phyloP scores from a whole-genome alignment of 2,888 invertebrate genomes.

The Sinotaia quadrata region DNA sequence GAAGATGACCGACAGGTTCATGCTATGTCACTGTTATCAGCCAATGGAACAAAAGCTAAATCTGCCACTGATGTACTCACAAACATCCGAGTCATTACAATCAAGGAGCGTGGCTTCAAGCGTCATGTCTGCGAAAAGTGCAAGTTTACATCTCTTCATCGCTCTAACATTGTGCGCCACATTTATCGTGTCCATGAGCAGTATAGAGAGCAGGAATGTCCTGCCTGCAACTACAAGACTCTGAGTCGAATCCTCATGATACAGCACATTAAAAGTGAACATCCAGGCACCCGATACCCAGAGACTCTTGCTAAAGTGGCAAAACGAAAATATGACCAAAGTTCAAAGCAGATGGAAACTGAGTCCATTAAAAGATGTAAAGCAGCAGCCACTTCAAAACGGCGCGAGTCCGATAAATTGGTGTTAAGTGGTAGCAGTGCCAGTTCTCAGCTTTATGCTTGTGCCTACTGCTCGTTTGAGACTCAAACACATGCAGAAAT shows the following conservation, averaged over 20 bases:
- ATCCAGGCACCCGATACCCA: conserved; percentile 28
- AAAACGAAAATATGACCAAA: conserved; percentile 18
- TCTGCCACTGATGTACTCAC: conserved; percentile 41
- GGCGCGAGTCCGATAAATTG: not conserved
- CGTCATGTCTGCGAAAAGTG: conserved; percentile 43
- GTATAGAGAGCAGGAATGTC: conserved; percentile 40
- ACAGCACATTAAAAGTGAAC: conserved; percentile 34
- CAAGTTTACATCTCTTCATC: conserved; percentile 42
- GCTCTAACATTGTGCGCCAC: conserved; percentile 43
- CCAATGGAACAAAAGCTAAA: conserved; percentile 27
- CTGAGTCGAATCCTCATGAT: conserved; percentile 40
- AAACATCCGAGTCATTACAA: conserved; percentile 39
- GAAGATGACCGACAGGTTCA: not conserved
- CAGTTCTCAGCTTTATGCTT: conserved; percentile 36
- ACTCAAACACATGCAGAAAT: conserved; percentile 37
- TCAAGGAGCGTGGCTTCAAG: conserved; percentile 35
- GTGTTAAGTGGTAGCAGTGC: not conserved
- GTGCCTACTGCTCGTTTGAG: conserved; percentile 39
- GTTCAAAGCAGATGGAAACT: conserved; percentile 11
- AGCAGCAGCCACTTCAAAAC: conserved; percentile 13
- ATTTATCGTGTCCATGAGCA: conserved; percentile 44
- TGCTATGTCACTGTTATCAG: conserved; percentile 14
- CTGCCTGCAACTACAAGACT: conserved; percentile 40
- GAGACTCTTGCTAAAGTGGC: not conserved
- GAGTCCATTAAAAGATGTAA: conserved; percentile 28